Evolutionary conservation across 2,888 invertebrate species (phyloP).

Genomic region (Ligdia adustata): DNA sequence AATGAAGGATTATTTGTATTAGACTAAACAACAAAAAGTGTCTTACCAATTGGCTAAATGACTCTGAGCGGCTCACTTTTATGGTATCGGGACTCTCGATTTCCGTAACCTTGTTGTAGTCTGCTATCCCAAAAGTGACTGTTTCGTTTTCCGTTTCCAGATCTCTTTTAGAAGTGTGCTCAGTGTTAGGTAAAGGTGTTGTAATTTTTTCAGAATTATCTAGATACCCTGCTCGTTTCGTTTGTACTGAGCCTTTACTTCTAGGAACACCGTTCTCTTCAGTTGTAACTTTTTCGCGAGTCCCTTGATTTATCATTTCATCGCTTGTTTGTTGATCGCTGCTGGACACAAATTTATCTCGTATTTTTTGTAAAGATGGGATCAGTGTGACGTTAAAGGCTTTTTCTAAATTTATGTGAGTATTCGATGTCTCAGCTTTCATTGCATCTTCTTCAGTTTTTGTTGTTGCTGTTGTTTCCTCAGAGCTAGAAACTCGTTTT

Average conservation of each 20-base stretch:
- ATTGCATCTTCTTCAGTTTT: conserved; percentile 41
- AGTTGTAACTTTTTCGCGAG: neutral
- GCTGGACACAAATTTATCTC: conserved; percentile 22
- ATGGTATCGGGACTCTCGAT: conserved; percentile 40
- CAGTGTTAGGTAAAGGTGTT: conserved; percentile 5
- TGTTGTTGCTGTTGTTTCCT: conserved; percentile 26
- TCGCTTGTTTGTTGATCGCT: conserved; percentile 5
- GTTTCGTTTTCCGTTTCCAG: conserved; percentile 27
- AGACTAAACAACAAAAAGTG: too few relatives aligned
- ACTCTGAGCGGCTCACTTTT: conserved; percentile 41
- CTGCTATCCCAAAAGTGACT: conserved; percentile 37
- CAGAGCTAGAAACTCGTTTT: conserved; percentile 38
- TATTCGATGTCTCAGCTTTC: conserved; percentile 46
- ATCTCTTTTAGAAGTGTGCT: conserved; percentile 9
- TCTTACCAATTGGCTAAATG: conserved; percentile 67
- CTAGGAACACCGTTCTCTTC: too few relatives aligned
- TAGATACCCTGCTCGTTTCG: conserved; percentile 65
- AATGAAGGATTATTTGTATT: too few relatives aligned
- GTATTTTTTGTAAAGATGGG: conserved; percentile 47
- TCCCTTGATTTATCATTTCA: neutral
- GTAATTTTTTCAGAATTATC: conserved; percentile 52
- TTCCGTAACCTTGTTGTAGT: conserved; percentile 42
- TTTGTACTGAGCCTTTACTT: conserved; percentile 48
- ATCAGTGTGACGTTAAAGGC: conserved; percentile 43
- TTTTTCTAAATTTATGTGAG: conserved; percentile 45